Base-by-base conservation (phyloP, 2,797 vertebrate genomes). In the Amphiprion clarkii region DNA sequence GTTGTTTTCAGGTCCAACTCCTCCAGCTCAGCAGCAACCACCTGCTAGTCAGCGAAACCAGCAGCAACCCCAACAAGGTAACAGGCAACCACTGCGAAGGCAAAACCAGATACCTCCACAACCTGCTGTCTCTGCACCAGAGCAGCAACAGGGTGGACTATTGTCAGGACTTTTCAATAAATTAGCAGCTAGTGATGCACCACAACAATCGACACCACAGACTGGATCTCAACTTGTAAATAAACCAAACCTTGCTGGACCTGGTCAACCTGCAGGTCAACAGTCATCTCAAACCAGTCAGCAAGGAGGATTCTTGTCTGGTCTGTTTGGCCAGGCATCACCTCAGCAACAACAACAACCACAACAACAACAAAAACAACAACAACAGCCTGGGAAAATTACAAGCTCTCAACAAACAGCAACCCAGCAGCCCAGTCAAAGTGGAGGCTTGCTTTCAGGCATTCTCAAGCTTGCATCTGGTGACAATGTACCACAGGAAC, bases 81-180 rank as follows among this genome's bases (percentile, higher is more conserved):
- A 84, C 74, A 94, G 92, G 44, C 95, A 95, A 74, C 92, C 91
- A 64, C 81, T 95, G 33, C 88, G 91, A 17, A 92, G 93, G 57
- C 95, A 95, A 88, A 94, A 89, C 74, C 93, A 94, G 62, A 89
- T 94, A 66, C 86, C 88, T 17, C 44, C 88, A 21, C 92, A 93
- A 63, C 51, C 90, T 67, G 48, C 77, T 67, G 49, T 87, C 14
- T 53, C 92, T 83, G 84, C 76, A 48, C 54, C 90, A 76, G 94
- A 95, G 52, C 74, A 89, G 23, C 90, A 94, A 65, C 94, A 93
- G 60, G 87, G 90, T 39, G 92, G 95, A 42, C 86, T 98, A 52
- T 81, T 98, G 76, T 96, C 96, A 21, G 96, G 94, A 5, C 79
- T 98, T 59, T 94, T 97, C 68, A 95, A 78, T 86, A 95, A 93